Conservation (phyloP, 2,888 invertebrate genomes). For the Archips crataeganus region DNA sequence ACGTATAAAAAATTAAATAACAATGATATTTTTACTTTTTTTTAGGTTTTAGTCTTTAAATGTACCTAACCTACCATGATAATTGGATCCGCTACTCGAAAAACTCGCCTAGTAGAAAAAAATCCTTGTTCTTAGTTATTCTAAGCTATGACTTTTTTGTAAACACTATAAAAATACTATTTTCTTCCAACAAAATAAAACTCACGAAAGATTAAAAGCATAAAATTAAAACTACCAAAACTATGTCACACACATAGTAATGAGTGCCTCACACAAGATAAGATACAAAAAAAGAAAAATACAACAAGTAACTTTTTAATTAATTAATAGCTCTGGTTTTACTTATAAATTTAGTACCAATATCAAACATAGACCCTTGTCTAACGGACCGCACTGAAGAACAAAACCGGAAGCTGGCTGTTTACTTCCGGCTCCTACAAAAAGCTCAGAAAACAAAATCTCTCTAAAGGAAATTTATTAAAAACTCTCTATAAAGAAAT, state of each 20-base stretch:
- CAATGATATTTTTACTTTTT: too few relatives aligned
- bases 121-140: too few relatives aligned
- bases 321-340: not conserved
- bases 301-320: not conserved
- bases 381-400: slow-evolving; percentile 58
- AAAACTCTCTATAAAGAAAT: slow-evolving; percentile 55
- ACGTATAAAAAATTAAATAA: not conserved
- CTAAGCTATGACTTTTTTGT: too few relatives aligned
- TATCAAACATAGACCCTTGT: slow-evolving; percentile 53
- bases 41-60: not conserved
- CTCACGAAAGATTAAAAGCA: too few relatives aligned
- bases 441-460: slow-evolving; percentile 59
- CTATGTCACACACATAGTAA: too few relatives aligned
- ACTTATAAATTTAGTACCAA: slow-evolving; percentile 18
- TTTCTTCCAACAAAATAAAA: too few relatives aligned
- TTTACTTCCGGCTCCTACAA: slow-evolving; percentile 68
- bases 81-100: too few relatives aligned
- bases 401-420: slow-evolving; percentile 64
- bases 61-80: not conserved
- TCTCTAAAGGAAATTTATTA: slow-evolving; percentile 54
- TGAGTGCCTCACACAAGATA: too few relatives aligned
- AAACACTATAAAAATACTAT: not conserved
- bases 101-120: too few relatives aligned
- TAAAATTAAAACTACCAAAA: too few relatives aligned
- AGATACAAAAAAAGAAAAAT: too few relatives aligned